Conservation (phyloP, 1,140 invertebrate species). For the Trachymyrmex septentrionalis region DNA sequence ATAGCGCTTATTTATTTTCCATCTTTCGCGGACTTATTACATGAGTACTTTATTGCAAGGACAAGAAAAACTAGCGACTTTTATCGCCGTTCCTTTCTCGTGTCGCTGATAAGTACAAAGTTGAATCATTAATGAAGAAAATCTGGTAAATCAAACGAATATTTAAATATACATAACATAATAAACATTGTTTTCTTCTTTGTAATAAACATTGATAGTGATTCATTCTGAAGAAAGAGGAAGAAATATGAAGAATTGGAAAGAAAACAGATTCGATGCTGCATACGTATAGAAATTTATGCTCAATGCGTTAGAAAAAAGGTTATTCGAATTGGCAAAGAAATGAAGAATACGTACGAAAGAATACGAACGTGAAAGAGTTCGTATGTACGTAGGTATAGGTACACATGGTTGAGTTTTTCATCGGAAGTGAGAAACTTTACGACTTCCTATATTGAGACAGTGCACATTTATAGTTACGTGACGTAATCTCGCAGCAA, state of each 20-base stretch:
- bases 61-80: background rate
- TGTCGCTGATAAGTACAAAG: background rate
- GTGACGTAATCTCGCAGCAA: constrained; percentile 40
- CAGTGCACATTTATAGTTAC: constrained; percentile 17
- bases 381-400: background rate
- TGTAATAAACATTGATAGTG: too few relatives aligned
- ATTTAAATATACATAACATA: too few relatives aligned
- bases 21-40: background rate
- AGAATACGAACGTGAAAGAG: constrained; percentile 6
- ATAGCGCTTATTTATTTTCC: constrained; percentile 17
- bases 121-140: background rate
- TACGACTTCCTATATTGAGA: constrained; percentile 15
- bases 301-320: background rate
- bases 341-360: background rate
- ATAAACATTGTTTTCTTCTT: too few relatives aligned
- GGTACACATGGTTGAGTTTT: background rate
- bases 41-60: background rate
- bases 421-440: constrained; percentile 46
- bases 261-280: background rate
- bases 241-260: background rate
- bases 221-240: background rate
- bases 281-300: background rate
- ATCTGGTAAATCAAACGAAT: constrained; percentile 6
- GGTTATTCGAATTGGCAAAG: constrained; percentile 12
- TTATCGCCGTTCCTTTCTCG: background rate